phyloP scores from a whole-genome alignment of 1,140 invertebrate genomes.

The Bombyx mandarina region DNA sequence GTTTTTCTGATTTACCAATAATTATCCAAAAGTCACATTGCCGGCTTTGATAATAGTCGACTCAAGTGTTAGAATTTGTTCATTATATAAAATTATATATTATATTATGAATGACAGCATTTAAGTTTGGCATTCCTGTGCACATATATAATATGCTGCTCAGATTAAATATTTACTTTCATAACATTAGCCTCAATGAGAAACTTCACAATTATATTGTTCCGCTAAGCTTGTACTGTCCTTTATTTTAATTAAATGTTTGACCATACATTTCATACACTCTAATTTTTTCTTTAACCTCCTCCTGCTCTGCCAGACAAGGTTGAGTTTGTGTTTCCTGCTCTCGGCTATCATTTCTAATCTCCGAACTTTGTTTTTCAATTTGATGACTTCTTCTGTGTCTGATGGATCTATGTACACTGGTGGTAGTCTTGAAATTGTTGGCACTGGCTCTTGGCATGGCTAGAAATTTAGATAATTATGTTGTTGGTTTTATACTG shows the following conservation, averaged over 20 bases:
- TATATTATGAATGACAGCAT: too few relatives aligned
- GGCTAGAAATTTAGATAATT: constrained; percentile 20
- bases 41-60: too few relatives aligned
- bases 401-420: constrained; percentile 31
- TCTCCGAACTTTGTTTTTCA: constrained; percentile 41
- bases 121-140: too few relatives aligned
- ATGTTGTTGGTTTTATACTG: too few relatives aligned
- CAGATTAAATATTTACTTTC: too few relatives aligned
- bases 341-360: constrained; percentile 42
- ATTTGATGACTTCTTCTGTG: constrained; percentile 35
- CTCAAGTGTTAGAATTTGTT: too few relatives aligned
- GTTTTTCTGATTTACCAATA: too few relatives aligned
- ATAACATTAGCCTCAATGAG: too few relatives aligned
- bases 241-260: constrained; percentile 39
- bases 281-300: constrained; percentile 32
- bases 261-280: constrained; percentile 31
- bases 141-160: too few relatives aligned
- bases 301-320: constrained; percentile 32
- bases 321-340: constrained; percentile 30
- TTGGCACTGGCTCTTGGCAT: constrained; percentile 36
- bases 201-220: constrained; percentile 14
- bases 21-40: too few relatives aligned
- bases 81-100: too few relatives aligned
- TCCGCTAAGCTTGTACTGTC: constrained; percentile 20
- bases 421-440: constrained; percentile 28